Conservation (phyloP, 2,113 vertebrate genomes). For the Nestor notabilis region DNA sequence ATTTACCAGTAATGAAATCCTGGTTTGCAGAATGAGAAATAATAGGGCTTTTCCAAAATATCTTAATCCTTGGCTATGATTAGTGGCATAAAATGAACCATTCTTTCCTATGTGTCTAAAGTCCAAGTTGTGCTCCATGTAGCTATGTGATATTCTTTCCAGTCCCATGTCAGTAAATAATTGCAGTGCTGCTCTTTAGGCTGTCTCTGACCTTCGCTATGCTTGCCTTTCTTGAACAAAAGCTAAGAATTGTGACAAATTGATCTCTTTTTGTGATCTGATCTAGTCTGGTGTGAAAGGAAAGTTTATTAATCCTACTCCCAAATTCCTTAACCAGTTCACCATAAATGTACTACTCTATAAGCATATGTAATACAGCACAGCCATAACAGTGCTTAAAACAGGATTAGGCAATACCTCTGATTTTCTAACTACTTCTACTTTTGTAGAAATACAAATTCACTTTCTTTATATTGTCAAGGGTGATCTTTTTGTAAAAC, state of each 20-base stretch:
- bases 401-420: not conserved
- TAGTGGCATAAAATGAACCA: slow-evolving; percentile 52
- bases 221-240: not conserved
- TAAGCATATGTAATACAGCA: not conserved
- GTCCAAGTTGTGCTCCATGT: slow-evolving; percentile 37
- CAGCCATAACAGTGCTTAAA: slow-evolving; percentile 19
- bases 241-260: not conserved
- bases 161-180: slow-evolving; percentile 54
- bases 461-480: not conserved
- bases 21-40: slow-evolving; percentile 41
- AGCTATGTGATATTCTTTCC: slow-evolving; percentile 51
- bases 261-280: slow-evolving; percentile 10
- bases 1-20: slow-evolving; percentile 48
- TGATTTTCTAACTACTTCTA: not conserved
- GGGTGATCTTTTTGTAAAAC: not conserved
- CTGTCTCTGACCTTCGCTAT: not conserved
- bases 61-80: slow-evolving; percentile 57
- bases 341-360: not conserved
- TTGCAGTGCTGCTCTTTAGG: slow-evolving; percentile 1
- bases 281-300: slow-evolving; percentile 8
- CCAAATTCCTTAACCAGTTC: not conserved
- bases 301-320: not conserved
- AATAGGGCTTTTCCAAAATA: slow-evolving; percentile 62
- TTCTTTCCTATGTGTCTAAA: slow-evolving; percentile 42
- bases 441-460: not conserved